Conservation (phyloP, 2,797 vertebrate genomes). For the Melanotaenia maccullochi region DNA sequence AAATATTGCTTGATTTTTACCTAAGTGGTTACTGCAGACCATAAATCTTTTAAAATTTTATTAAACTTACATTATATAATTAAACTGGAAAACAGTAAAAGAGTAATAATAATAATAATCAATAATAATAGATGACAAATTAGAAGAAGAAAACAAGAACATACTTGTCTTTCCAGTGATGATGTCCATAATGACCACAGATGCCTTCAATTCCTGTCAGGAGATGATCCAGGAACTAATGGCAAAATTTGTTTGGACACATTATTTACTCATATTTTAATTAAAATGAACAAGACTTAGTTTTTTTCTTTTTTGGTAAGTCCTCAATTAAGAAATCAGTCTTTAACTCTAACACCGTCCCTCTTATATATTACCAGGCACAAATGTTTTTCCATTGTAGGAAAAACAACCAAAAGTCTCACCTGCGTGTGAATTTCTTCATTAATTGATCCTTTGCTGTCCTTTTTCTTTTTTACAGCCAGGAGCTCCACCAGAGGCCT, state of each 20-base stretch:
- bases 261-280: neutral
- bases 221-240: constrained; percentile 93
- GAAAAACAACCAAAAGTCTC: neutral
- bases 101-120: too few relatives aligned
- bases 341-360: accelerated
- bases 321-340: too few relatives aligned
- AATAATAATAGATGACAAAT: too few relatives aligned
- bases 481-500: constrained; percentile 93
- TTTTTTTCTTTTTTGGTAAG: too few relatives aligned
- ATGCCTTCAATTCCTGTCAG: constrained; percentile 93
- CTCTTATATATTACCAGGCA: neutral
- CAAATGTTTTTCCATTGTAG: neutral
- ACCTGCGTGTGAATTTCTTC: constrained; percentile 95
- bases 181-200: constrained; percentile 94
- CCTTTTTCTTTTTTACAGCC: constrained; percentile 94
- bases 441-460: constrained; percentile 91
- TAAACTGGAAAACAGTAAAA: too few relatives aligned
- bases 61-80: too few relatives aligned
- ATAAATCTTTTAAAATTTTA: too few relatives aligned
- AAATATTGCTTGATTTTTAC: too few relatives aligned
- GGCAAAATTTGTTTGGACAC: neutral
- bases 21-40: too few relatives aligned
- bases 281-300: too few relatives aligned
- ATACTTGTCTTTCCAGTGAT: constrained; percentile 98
- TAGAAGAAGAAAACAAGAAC: constrained; percentile 24